Conservation (phyloP, 2,797 vertebrate genomes). For the Pangasius krempfi region DNA sequence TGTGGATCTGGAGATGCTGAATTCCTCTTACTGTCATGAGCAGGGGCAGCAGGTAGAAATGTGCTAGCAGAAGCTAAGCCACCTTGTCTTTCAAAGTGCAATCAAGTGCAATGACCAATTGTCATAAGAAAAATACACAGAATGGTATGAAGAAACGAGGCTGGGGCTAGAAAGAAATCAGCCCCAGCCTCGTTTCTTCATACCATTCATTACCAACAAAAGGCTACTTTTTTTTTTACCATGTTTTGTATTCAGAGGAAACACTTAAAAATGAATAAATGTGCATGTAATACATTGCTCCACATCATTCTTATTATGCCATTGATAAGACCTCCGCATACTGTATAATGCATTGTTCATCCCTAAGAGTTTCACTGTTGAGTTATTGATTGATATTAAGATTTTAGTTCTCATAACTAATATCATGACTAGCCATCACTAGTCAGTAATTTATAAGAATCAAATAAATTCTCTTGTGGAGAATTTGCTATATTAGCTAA, state of each 20-base stretch:
- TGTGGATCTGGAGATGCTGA: conserved; percentile 67
- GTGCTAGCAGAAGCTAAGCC: neutral
- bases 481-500: neutral
- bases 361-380: neutral
- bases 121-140: neutral
- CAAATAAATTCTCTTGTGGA: neutral
- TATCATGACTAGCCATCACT: neutral
- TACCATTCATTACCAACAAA: neutral
- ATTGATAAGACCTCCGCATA: neutral
- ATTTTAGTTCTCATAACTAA: neutral
- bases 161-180: too few relatives aligned
- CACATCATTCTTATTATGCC: neutral
- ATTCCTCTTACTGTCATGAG: conserved; percentile 59
- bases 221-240: neutral
- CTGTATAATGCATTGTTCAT: neutral
- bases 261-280: neutral
- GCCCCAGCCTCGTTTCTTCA: too few relatives aligned
- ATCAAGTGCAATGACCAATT: neutral
- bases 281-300: neutral
- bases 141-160: neutral
- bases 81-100: neutral
- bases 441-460: neutral
- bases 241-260: neutral
- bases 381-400: neutral
- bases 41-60: conserved; percentile 12